These are phyloP conservation scores for Hippolais icterina DNA, from an alignment of 2,113 vertebrate species.

Conservation along the genomic window DNA sequence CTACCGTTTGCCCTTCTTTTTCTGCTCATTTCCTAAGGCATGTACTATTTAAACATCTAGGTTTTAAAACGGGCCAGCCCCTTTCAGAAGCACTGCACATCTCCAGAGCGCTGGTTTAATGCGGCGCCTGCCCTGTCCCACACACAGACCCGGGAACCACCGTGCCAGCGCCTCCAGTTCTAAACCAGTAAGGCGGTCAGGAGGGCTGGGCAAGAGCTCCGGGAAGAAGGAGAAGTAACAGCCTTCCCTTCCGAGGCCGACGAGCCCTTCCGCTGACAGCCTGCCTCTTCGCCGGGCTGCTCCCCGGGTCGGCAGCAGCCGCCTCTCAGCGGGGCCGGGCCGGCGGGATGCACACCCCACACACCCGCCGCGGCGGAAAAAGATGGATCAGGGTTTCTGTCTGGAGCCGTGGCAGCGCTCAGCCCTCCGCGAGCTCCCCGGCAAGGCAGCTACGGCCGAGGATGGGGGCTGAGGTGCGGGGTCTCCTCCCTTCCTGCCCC, in stretches of 20 bases:
- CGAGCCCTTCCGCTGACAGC: neutral
- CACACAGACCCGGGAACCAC: neutral
- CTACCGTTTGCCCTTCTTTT: neutral
- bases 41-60: neutral
- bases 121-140: neutral
- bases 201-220: neutral
- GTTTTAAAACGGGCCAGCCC: neutral
- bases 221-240: neutral
- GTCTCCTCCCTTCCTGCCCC: neutral
- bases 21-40: neutral
- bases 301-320: neutral
- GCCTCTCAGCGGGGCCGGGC: neutral
- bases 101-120: neutral
- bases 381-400: fast-evolving
- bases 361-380: too few species aligned
- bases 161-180: neutral
- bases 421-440: neutral
- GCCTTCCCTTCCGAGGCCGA: neutral
- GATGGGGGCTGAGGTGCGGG: neutral
- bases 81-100: neutral
- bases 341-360: neutral
- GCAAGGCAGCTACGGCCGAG: neutral
- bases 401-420: neutral
- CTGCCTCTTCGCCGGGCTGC: neutral
- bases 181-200: neutral